Evolutionary conservation across 2,797 vertebrate species (phyloP).

Genomic region (Pteronotus mesoamericanus): DNA sequence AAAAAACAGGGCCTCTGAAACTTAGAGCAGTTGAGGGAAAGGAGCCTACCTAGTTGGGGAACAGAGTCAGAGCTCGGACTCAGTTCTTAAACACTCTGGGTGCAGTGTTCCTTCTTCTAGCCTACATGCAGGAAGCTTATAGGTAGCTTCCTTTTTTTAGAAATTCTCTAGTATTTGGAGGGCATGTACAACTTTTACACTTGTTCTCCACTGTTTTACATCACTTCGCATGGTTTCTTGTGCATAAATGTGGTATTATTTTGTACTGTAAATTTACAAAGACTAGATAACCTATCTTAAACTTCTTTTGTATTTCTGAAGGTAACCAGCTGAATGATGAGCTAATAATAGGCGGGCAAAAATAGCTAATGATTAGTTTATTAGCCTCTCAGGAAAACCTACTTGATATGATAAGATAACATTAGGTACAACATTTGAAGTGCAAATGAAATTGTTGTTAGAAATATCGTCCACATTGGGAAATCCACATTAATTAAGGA

Average conservation of each 20-base stretch:
- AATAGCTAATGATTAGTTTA: neutral
- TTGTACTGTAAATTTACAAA: conserved; percentile 1
- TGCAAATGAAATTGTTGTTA: neutral
- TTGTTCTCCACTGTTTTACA: neutral
- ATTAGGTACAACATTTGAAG: neutral
- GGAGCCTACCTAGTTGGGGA: neutral
- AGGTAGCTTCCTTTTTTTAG: neutral
- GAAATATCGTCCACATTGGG: neutral
- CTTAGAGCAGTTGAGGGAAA: neutral
- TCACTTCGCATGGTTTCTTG: neutral
- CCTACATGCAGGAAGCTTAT: neutral
- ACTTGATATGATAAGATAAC: neutral
- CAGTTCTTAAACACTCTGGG: neutral
- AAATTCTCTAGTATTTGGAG: neutral
- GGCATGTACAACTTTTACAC: neutral
- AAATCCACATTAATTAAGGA: conserved; percentile 4
- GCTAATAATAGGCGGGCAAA: neutral
- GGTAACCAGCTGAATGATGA: neutral
- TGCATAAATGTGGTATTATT: neutral
- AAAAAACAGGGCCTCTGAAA: neutral
- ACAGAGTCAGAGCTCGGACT: neutral
- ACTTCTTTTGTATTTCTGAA: neutral
- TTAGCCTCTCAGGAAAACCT: conserved; percentile 26
- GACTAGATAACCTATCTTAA: neutral
- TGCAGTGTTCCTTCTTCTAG: neutral